These are phyloP conservation scores for Tenrec ecaudatus DNA, from an alignment of 2,113 vertebrate species.

Conservation along the genomic window DNA sequence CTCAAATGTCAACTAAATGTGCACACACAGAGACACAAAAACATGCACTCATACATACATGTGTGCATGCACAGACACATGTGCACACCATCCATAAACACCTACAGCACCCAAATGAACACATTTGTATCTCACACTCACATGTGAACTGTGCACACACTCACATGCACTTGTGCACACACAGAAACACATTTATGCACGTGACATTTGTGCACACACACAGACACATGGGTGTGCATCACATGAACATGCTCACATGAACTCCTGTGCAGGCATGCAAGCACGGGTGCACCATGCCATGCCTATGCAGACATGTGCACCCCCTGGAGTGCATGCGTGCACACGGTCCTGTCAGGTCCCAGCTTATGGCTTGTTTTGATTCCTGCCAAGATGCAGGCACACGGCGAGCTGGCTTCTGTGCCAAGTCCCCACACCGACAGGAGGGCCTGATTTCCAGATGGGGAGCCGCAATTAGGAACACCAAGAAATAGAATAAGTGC, in stretches of 20 bases:
- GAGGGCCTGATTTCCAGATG: background rate
- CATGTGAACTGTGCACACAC: background rate
- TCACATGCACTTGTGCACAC: background rate
- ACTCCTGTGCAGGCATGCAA: background rate
- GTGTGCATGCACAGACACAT: too few species aligned
- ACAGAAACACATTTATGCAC: too few species aligned
- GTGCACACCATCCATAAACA: too few species aligned
- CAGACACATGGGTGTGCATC: background rate
- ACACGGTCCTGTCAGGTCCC: background rate
- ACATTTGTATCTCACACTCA: too few species aligned
- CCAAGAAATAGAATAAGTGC: background rate
- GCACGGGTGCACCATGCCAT: too few species aligned
- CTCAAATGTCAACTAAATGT: too few species aligned
- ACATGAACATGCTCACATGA: background rate
- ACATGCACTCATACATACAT: too few species aligned
- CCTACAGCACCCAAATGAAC: too few species aligned
- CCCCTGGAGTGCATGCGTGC: too few species aligned
- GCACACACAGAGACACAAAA: too few species aligned
- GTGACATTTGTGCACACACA: too few species aligned
- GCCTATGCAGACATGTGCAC: background rate
- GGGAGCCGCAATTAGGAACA: background rate
- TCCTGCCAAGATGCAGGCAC: background rate
- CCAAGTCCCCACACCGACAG: background rate
- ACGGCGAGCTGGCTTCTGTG: background rate
- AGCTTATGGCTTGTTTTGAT: background rate